Base-by-base conservation (phyloP, 2,888 invertebrate species). In the Bombylius major region DNA sequence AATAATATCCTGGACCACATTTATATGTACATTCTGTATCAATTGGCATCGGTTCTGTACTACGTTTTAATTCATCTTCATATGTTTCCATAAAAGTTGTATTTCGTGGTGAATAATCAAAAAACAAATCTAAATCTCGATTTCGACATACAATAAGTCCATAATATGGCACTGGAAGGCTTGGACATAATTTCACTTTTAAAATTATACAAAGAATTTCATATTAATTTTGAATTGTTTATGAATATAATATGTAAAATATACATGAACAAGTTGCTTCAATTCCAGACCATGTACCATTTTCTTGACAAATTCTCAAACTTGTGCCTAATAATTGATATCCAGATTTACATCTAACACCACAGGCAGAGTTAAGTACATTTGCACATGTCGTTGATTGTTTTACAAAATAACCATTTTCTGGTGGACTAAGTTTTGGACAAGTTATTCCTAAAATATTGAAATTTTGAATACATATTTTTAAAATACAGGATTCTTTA, bases 311-410 rank as follows among this genome's bases (percentile, higher is more conserved):
- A 11, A 84, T 72, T 56, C 84, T 71, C 50, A 85, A 79, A 62
- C 79, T 80, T 61, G 74, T 75, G 13, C 82, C 67, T 61, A 67
- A 64, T 65, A 75, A 63, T 67, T 76, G 70, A 67, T 81, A 86
- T 3, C 86, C 85, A 34, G 82, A 79, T 63, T 79, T 77, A 65
- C 86, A 86, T 48, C 82, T 73, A 8, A 83, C 75, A 1, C 84
- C 85, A 68, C 85, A 86, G 0, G 83, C 84, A n/a, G 83, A 82
- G 66, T 84, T 82, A 51, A 84, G 75, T 7, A 82, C 82, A 63
- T 81, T 82, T 57, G 76, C 78, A 66, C 85, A 85, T 36, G 76
- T 75, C 46, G 76, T 76, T 4, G 61, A 61, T 51, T 71, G 72
- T 62, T 82, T 82, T 4, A 85, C 82, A 65, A 85, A 81, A 67